phyloP scores from a whole-genome alignment of 2,797 vertebrate genomes.

The Darevskia nairensis region DNA sequence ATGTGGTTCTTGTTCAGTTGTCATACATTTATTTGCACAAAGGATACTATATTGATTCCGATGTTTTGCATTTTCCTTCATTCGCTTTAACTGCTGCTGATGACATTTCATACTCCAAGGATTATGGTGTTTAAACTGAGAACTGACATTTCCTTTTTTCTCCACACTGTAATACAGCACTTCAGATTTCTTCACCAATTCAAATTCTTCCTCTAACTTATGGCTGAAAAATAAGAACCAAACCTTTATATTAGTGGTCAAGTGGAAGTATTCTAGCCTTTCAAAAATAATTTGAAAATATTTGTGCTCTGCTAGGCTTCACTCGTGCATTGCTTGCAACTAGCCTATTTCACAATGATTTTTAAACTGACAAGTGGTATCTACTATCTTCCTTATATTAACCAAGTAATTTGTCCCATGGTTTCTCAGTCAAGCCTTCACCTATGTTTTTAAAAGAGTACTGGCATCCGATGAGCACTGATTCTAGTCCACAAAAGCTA shows the following conservation, averaged over 20 bases:
- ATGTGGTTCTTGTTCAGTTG: background rate
- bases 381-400: slow-evolving; percentile 23
- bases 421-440: background rate
- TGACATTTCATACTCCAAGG: slow-evolving; percentile 99
- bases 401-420: background rate
- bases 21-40: slow-evolving; percentile 50
- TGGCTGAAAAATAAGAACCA: slow-evolving; percentile 82
- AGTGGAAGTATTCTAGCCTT: slow-evolving; percentile 17
- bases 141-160: slow-evolving; percentile 90
- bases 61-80: slow-evolving; percentile 98
- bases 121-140: slow-evolving; percentile 97
- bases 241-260: slow-evolving; percentile 42
- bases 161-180: slow-evolving; percentile 94
- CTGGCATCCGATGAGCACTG: background rate
- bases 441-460: background rate
- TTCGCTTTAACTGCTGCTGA: slow-evolving; percentile 95
- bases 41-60: slow-evolving; percentile 99
- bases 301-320: background rate
- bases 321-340: background rate
- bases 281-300: background rate
- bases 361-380: slow-evolving; percentile 3
- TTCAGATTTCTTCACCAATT: slow-evolving; percentile 93
- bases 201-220: slow-evolving; percentile 92
- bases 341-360: background rate
- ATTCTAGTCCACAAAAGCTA: background rate